Percentiles rank a stretch among this genome's conserved stretches.
These are phyloP conservation scores for Tachina fera DNA, from an alignment of 2,888 invertebrate genomes.

Conservation along the genomic window DNA sequence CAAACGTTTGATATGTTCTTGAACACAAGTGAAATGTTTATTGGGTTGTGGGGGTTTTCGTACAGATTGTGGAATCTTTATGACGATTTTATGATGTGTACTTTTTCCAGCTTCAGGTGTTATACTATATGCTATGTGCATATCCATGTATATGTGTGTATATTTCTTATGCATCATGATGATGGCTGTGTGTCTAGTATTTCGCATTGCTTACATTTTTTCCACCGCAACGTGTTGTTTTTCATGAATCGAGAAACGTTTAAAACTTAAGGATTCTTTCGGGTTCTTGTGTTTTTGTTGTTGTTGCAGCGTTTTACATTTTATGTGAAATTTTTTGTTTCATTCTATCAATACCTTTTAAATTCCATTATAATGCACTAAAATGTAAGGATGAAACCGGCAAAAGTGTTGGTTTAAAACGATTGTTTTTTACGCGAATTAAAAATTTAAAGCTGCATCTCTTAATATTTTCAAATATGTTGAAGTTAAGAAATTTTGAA, in stretches of 20 bases:
- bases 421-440: background rate
- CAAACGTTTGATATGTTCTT: background rate
- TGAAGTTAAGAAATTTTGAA: background rate
- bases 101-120: conserved; percentile 21
- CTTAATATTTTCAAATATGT: background rate
- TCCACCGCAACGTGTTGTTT: conserved; percentile 61
- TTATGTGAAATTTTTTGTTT: conserved; percentile 12
- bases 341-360: conserved; percentile 22
- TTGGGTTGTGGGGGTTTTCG: conserved; percentile 14
- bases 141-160: background rate
- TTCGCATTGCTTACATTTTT: conserved; percentile 52
- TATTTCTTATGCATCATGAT: conserved; percentile 30
- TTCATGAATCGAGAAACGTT: conserved; percentile 51
- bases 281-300: background rate
- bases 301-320: conserved; percentile 9
- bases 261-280: conserved; percentile 48
- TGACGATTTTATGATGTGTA: conserved; percentile 34
- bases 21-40: conserved; percentile 2
- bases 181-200: conserved; percentile 11
- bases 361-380: background rate
- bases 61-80: conserved; percentile 30
- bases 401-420: conserved; percentile 21
- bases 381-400: background rate
- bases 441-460: background rate
- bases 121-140: background rate